These are phyloP conservation scores for Phyllopteryx taeniolatus DNA, from an alignment of 2,113 vertebrate genomes.

Conservation along the genomic window DNA sequence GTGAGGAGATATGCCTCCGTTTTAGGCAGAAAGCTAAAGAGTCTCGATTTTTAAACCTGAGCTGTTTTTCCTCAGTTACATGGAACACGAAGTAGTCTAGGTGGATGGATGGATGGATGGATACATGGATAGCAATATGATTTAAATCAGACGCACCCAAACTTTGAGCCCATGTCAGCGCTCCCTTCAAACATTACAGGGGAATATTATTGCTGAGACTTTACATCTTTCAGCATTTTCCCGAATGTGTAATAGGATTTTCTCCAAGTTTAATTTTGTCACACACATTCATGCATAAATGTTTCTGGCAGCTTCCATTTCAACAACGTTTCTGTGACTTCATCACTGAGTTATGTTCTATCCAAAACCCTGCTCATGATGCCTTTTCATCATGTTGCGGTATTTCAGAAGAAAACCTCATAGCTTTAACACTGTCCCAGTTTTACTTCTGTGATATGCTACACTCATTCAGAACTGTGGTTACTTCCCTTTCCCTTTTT, in stretches of 20 bases:
- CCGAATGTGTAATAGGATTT: slow-evolving; percentile 20
- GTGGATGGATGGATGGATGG: neutral
- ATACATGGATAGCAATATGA: neutral
- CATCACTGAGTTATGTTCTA: slow-evolving; percentile 19
- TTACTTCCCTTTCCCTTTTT: slow-evolving; percentile 3
- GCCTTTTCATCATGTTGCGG: slow-evolving; percentile 66
- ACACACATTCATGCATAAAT: slow-evolving; percentile 33
- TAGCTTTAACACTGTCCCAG: slow-evolving; percentile 47
- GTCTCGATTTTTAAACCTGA: neutral
- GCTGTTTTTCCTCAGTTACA: slow-evolving; percentile 1
- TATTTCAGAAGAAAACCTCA: slow-evolving; percentile 52
- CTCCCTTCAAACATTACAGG: slow-evolving; percentile 26
- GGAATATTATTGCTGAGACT: slow-evolving; percentile 32
- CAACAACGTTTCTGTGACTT: slow-evolving; percentile 25
- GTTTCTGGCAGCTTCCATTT: slow-evolving; percentile 16
- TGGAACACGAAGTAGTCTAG: neutral
- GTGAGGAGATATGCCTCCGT: neutral
- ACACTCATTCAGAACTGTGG: neutral
- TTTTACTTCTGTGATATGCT: slow-evolving; percentile 17
- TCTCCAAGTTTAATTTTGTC: slow-evolving; percentile 14
- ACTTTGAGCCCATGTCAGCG: neutral
- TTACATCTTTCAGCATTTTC: slow-evolving; percentile 24
- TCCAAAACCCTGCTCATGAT: slow-evolving; percentile 44
- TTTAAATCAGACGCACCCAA: neutral
- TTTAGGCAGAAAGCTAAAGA: neutral